phyloP scores from a whole-genome alignment of 1,140 invertebrate genomes.

The Lasioglossum baleicum region DNA sequence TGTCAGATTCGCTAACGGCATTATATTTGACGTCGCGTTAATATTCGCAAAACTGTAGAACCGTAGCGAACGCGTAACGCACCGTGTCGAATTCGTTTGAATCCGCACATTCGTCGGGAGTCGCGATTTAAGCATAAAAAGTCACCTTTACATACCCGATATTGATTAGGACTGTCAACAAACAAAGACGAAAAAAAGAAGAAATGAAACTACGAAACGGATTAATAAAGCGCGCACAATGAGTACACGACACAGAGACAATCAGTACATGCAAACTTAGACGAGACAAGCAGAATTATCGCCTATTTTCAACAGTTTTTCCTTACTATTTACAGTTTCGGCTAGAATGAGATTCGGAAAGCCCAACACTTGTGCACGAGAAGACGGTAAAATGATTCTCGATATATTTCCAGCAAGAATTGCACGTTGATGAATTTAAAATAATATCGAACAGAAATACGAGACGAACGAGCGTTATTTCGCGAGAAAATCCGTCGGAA shows the following conservation, averaged over 20 bases:
- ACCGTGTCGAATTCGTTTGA: neutral
- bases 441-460: too few species aligned
- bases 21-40: conserved; percentile 64
- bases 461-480: neutral
- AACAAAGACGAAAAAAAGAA: neutral
- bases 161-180: conserved; percentile 35
- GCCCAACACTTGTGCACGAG: neutral
- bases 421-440: neutral
- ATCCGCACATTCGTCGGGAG: too few species aligned
- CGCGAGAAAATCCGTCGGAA: neutral
- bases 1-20: conserved; percentile 77
- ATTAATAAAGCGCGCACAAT: neutral
- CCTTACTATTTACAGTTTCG: neutral
- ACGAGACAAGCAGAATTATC: neutral
- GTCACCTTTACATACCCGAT: conserved; percentile 23
- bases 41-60: conserved; percentile 47
- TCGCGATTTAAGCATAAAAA: neutral
- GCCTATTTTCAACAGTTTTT: neutral
- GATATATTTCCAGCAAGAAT: neutral
- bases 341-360: neutral
- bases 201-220: neutral
- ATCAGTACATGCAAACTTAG: neutral
- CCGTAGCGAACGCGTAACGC: neutral
- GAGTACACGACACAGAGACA: neutral
- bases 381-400: neutral